These are phyloP conservation scores for Porites cylindrica DNA, from an alignment of 92 coral and sea anemone species.

Conservation along the genomic window DNA sequence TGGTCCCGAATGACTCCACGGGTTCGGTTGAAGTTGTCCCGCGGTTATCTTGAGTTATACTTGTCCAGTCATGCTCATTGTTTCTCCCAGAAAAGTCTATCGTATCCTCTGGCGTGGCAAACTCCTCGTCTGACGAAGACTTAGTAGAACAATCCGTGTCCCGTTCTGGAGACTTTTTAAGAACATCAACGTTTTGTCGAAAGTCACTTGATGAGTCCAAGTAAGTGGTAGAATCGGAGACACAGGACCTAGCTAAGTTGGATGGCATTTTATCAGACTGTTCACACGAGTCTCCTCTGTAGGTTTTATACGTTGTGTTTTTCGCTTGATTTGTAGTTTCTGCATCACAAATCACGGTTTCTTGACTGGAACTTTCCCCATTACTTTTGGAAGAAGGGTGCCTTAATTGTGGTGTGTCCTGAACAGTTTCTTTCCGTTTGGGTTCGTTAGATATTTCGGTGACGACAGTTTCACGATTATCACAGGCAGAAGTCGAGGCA, in stretches of 20 bases:
- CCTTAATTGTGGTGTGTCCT: not conserved
- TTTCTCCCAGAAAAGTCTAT: conserved; percentile 4
- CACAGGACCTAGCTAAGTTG: not conserved
- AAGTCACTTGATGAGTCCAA: not conserved
- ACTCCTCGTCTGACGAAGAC: conserved; percentile 22
- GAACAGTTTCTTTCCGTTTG: not conserved
- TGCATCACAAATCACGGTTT: not conserved
- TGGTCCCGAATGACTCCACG: not conserved
- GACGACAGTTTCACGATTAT: not conserved
- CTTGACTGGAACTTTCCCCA: not conserved
- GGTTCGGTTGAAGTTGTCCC: not conserved
- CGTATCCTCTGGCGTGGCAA: conserved; percentile 10
- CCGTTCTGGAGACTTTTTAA: not conserved
- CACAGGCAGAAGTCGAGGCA: not conserved
- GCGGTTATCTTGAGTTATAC: not conserved
- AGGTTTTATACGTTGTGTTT: not conserved
- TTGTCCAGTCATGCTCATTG: not conserved
- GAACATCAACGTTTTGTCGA: not conserved
- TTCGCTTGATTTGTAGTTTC: not conserved
- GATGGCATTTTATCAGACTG: conserved; percentile 14
- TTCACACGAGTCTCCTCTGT: not conserved
- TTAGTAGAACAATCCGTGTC: not conserved
- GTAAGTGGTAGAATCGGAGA: not conserved
- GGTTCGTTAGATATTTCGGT: not conserved
- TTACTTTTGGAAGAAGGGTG: not conserved